phyloP scores from a whole-genome alignment of 64 coral and sea anemone genomes.

The Montipora sp. region DNA sequence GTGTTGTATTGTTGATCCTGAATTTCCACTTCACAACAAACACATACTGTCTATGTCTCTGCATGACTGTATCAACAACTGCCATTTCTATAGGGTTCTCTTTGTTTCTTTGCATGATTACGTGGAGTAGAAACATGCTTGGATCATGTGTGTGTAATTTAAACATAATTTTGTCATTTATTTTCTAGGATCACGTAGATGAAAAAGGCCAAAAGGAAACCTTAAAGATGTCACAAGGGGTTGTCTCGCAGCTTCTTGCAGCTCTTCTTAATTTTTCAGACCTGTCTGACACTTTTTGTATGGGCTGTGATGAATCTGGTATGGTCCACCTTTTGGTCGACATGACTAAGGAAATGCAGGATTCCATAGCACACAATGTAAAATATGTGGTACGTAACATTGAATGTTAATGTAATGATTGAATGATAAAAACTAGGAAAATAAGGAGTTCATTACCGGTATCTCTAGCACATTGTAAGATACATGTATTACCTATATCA shows the following conservation, averaged over 20 bases:
- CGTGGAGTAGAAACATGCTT: too few relatives aligned
- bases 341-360: conserved; percentile 33
- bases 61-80: too few relatives aligned
- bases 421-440: too few relatives aligned
- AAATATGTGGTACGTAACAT: conserved; percentile 52
- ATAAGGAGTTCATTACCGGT: background rate
- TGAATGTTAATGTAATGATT: too few relatives aligned
- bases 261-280: conserved; percentile 27
- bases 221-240: conserved; percentile 11
- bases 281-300: background rate
- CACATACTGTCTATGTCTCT: too few relatives aligned
- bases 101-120: too few relatives aligned
- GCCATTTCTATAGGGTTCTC: too few relatives aligned
- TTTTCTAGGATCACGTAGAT: background rate
- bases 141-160: background rate
- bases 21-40: too few relatives aligned
- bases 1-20: too few relatives aligned
- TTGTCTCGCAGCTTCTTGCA: conserved; percentile 6
- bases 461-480: background rate
- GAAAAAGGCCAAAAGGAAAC: background rate
- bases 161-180: background rate
- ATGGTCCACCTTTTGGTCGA: conserved; percentile 24
- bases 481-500: too few relatives aligned
- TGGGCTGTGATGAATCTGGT: conserved; percentile 32
- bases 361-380: conserved; percentile 26